phyloP scores from a whole-genome alignment of 2,888 invertebrate species.

The Diarsia brunnea region DNA sequence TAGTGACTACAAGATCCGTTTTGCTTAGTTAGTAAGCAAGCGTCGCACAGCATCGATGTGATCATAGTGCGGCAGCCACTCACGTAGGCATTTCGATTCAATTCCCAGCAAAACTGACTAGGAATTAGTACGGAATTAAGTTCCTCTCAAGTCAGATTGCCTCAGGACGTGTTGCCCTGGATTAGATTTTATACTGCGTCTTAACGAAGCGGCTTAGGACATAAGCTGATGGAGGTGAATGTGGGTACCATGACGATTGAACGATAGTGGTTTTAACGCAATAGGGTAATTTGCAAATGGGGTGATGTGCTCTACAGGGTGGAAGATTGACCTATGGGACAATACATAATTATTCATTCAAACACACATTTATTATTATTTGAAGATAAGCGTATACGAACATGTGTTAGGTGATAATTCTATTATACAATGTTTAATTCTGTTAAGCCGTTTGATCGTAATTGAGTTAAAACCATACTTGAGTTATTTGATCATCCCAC shows the following conservation, averaged over 20 bases:
- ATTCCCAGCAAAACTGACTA: conserved; percentile 75
- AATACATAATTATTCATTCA: no score
- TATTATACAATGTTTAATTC: no score
- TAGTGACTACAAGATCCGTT: neutral
- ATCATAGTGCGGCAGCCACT: conserved; percentile 40
- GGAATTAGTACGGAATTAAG: conserved; percentile 81
- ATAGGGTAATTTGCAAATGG: neutral
- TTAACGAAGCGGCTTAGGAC: conserved; percentile 67
- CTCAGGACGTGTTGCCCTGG: conserved; percentile 73
- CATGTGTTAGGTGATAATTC: no score
- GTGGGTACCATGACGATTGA: neutral
- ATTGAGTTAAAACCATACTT: no score
- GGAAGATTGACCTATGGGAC: no score
- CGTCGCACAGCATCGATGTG: conserved; percentile 26
- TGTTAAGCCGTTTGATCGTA: no score
- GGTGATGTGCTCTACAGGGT: neutral
- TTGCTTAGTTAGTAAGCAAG: conserved; percentile 11
- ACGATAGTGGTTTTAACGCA: neutral
- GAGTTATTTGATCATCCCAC: no score
- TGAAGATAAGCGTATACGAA: no score
- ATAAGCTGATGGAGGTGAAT: conserved; percentile 7
- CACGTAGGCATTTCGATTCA: conserved; percentile 71
- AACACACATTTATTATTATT: no score
- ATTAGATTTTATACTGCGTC: conserved; percentile 81
- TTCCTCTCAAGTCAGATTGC: conserved; percentile 79